These are phyloP conservation scores for Limosa lapponica DNA, from an alignment of 2,797 vertebrate species.

Conservation along the genomic window DNA sequence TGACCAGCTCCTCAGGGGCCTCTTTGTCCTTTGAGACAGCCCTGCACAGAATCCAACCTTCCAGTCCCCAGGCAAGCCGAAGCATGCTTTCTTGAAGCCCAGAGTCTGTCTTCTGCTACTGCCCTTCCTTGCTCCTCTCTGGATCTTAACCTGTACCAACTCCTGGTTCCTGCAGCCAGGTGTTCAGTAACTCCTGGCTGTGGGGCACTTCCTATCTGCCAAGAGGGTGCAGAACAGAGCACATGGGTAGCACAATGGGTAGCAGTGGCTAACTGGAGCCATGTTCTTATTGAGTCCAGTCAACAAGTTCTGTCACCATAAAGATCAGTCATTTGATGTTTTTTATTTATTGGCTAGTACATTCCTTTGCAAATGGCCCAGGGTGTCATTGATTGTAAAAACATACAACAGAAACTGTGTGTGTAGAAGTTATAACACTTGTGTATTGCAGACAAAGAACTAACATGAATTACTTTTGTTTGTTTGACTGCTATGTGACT, in stretches of 20 bases:
- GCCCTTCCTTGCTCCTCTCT: background rate
- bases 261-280: background rate
- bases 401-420: background rate
- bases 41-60: background rate
- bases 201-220: background rate
- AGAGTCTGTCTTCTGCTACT: background rate
- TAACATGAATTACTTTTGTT: background rate
- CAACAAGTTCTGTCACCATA: background rate
- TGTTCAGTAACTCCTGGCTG: background rate
- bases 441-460: background rate
- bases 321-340: background rate
- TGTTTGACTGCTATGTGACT: background rate
- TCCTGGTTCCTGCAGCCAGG: no score
- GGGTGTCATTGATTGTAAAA: background rate
- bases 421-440: background rate
- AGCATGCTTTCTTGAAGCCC: background rate
- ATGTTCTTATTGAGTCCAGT: background rate
- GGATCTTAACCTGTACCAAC: no score
- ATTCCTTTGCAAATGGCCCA: background rate
- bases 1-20: background rate
- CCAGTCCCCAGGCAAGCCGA: background rate
- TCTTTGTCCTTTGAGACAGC: background rate
- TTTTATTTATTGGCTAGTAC: background rate
- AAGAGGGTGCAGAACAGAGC: background rate
- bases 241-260: rapidly evolving